Evolutionary conservation across 2,888 invertebrate species (phyloP), one percentile per base, ranked within the genome.

Genomic region (Orgyia antiqua): DNA sequence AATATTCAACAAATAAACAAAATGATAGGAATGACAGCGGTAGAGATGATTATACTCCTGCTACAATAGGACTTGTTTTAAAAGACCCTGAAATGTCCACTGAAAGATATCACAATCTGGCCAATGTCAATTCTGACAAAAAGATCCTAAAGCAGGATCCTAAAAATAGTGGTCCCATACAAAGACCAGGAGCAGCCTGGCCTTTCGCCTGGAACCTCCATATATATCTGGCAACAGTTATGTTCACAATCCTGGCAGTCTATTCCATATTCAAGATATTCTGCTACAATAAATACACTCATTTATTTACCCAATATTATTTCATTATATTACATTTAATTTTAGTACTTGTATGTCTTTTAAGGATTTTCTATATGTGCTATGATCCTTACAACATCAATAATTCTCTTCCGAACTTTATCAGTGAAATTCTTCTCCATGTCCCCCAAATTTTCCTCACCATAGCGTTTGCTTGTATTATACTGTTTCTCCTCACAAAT

Each of bases 301-400:
- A 95, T 73, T 88, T 97, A 39, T 91, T 97, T 55, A 93, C 94
- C 2, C 94, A 94, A 63, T 93, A 94, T 36, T 97, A 96, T 69
- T 97, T 96, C 71, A 88, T 97, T 13, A 92, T 94, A 19, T 89
- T 97, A 11, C 95, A 96, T 76, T 76, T 94, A 27, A 90, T 96
- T 48, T 77, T 97, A 32, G 93, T 96, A 6, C 88, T 92, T 7
- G 92, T 96, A 24, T 95, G 97, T 63, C 89, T 92, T 10, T 86
- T 94, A 61, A 89, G 95, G 28, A 94, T 95, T 52, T 93, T 95
- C 54, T 96, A 95, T 65, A 88, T 97, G 51, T 93, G 96, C 52
- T 94, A 96, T 65, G 97, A 97, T 76, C 95, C 96, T 0, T 97
- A 97, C 68, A 97, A 97, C 63, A 91, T 94, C n/a, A 91, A 92